phyloP scores from a whole-genome alignment of 1,140 invertebrate genomes.

The Leptinotarsa undecemlineata region DNA sequence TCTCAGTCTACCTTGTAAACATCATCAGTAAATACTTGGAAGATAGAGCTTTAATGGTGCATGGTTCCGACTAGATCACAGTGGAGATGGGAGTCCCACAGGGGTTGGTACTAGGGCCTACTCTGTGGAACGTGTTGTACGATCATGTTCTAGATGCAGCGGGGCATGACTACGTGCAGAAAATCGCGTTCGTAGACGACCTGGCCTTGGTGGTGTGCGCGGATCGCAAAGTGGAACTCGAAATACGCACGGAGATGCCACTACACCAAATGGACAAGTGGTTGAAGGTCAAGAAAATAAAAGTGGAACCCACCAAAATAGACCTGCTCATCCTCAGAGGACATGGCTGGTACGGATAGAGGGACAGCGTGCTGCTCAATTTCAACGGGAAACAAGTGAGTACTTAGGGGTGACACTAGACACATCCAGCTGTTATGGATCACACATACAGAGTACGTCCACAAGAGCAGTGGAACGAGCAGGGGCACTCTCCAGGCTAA shows the following conservation, averaged over 20 bases:
- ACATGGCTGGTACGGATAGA: no score
- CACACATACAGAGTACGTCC: background rate
- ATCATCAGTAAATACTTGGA: no score
- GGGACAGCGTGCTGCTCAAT: background rate
- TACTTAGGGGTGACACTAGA: background rate
- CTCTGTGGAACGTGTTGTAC: background rate
- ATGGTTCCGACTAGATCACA: no score
- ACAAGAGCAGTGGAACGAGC: background rate
- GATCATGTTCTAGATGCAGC: background rate
- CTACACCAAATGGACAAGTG: background rate
- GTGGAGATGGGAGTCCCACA: background rate
- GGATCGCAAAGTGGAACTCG: background rate
- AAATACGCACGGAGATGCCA: no score
- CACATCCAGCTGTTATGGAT: background rate
- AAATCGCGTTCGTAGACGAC: background rate
- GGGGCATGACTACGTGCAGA: background rate
- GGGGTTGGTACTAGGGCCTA: background rate
- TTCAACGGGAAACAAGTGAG: background rate
- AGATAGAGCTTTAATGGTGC: no score
- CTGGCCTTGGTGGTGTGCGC: background rate
- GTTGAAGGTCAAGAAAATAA: conserved; percentile 14
- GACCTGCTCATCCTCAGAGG: background rate
- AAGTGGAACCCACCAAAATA: conserved; percentile 18
- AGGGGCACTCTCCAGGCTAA: background rate
- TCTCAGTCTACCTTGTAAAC: no score